Percentiles rank a stretch among this genome's conserved stretches.
Conservation (phyloP, 2,113 vertebrate species). For the Saguinus midas region DNA sequence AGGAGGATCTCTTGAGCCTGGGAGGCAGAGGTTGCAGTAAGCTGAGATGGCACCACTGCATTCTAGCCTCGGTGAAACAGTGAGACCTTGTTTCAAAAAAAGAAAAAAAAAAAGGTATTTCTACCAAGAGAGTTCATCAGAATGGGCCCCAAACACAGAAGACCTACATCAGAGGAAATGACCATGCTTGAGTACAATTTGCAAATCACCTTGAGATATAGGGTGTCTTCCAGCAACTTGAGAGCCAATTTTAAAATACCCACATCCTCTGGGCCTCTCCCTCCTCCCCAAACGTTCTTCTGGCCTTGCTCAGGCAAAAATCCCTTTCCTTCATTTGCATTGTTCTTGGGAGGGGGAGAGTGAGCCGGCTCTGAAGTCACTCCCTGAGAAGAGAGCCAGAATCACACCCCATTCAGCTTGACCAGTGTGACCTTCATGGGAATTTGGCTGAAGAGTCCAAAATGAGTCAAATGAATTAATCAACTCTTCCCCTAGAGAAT, state of each 20-base stretch:
- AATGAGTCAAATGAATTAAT: slow-evolving; percentile 1
- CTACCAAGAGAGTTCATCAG: slow-evolving; percentile 26
- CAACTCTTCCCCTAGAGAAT: background rate
- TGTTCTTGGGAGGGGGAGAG: background rate
- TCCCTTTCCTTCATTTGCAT: slow-evolving; percentile 67
- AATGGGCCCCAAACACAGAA: slow-evolving; percentile 3
- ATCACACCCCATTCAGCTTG: background rate
- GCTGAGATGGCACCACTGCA: background rate
- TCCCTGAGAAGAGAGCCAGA: background rate
- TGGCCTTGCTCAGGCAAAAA: slow-evolving; percentile 6
- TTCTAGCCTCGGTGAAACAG: background rate
- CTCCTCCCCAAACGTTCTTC: background rate
- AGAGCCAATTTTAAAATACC: slow-evolving; percentile 66
- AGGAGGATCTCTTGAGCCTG: no score
- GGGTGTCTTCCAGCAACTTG: slow-evolving; percentile 30
- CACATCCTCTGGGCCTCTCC: slow-evolving; percentile 51
- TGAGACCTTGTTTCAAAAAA: background rate
- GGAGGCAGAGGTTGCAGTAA: no score
- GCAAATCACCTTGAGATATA: slow-evolving; percentile 54
- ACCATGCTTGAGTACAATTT: slow-evolving; percentile 38
- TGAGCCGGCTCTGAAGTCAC: background rate
- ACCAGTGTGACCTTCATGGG: background rate
- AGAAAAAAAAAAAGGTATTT: background rate
- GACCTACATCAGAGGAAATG: slow-evolving; percentile 20
- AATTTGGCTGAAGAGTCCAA: background rate